Conservation (phyloP, 1,140 invertebrate species). For the Triops longicaudatus region DNA sequence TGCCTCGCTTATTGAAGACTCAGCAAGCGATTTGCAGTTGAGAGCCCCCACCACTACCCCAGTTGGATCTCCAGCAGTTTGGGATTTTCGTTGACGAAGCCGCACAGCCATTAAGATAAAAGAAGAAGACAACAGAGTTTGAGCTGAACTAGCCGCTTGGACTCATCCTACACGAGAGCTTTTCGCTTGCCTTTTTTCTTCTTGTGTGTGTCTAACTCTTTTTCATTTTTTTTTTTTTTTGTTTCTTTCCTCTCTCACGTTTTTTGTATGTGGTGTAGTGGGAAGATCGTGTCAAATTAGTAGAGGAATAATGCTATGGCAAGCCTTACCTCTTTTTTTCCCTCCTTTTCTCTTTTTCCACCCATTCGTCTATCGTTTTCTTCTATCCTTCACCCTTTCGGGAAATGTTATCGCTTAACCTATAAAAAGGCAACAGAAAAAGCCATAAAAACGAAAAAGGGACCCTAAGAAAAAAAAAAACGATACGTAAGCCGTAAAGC, state of each 20-base stretch:
- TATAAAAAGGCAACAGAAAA: no score
- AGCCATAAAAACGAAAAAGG: not conserved
- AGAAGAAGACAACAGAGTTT: not conserved
- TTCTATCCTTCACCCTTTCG: no score
- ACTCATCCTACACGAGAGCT: not conserved
- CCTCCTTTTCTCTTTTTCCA: no score
- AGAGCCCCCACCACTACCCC: no score
- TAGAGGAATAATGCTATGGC: not conserved
- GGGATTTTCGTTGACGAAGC: slow-evolving; percentile 8
- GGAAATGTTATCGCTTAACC: no score
- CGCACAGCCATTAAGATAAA: not conserved
- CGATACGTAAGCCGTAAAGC: not conserved
- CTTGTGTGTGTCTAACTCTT: no score
- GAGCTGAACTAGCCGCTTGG: not conserved
- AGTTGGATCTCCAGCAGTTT: not conserved
- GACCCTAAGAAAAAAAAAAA: no score
- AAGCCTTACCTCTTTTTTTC: not conserved
- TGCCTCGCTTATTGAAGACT: not conserved
- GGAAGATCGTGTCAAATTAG: not conserved
- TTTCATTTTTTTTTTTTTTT: no score
- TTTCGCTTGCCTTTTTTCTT: not conserved
- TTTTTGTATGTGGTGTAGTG: not conserved
- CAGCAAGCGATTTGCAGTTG: not conserved
- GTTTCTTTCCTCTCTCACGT: no score
- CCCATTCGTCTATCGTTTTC: no score